Evolutionary conservation across 2,888 invertebrate genomes (phyloP), one percentile per base, ranked within the genome.

Genomic region (Capitulum mitella): DNA sequence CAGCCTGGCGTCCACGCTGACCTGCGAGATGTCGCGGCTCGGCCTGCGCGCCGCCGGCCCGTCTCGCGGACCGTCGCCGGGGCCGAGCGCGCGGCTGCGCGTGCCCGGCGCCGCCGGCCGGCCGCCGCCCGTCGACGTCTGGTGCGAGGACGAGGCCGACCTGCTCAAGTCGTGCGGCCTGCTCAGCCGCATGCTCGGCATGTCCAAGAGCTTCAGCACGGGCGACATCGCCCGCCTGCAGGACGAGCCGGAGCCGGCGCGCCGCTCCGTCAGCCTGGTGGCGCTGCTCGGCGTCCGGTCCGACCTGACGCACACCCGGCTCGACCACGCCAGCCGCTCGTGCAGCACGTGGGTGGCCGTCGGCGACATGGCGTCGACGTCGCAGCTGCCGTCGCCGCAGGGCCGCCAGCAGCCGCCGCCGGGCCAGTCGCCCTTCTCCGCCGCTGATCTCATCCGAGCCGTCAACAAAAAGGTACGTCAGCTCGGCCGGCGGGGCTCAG

Each of bases 331-430:
- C 34, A 90, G 89, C 19, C 88, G 94, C 6, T 93, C 93, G 0
- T 93, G 93, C 86, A 93, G 93, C 81, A 94, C 93, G 0, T 94
- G 94, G 93, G 94, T 93, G 0, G 93, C 91, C 82, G 93, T 93
- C 3, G 94, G 94, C 0, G 91, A 92, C 84, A 87, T 90, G 43
- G 89, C 89, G 1, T 90, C 90, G 78, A 92, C 92, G 0, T 93
- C 93, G 0, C 93, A 93, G 85, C 85, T 94, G 82, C 94, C 94
- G 1, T 93, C 93, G 1, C 93, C 93, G 0, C 93, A 93, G 84
- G 90, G 83, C 32, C 81, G 82, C 48, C 80, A 80, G 37, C 79
- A 80, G 5, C 48, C 79, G 51, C 81, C 81, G 58, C 79, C 80
- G 78, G 76, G 76, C n/a, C 76, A 76, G 48, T 46, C 76, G 26